Base-by-base conservation (phyloP, 2,113 vertebrate species). In the Carollia perspicillata region DNA sequence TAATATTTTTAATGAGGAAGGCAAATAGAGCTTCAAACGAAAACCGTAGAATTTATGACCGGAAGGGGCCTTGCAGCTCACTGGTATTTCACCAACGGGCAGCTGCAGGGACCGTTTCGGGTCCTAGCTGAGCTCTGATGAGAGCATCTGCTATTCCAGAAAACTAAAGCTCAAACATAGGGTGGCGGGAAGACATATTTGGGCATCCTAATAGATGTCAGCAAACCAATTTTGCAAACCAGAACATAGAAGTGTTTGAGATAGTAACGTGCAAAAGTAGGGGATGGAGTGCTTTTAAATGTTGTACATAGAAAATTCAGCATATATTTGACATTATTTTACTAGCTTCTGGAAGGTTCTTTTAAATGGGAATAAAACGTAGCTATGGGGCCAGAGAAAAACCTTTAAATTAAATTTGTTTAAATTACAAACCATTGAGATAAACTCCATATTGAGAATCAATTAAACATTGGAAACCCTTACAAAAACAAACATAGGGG, bases 1-100 rank as follows among this genome's bases (percentile, higher is more conserved):
- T 63, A 87, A 84, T 93, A 89, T 80, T 91, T 95, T 79, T 84
- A 92, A 89, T 89, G 90, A 68, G 35, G 65, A 91, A 28, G 40
- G 35, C 71, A 95, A 78, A 53, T 51, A 74, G 44, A 87, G 40
- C 51, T 87, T 87, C 22, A 17, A 77, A 60, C 55, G 74, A 91
- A 47, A 95, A 55, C n/a, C 37, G n/a, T 23, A 77, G 49, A 63
- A 37, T 86, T 72, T 63, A 63, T 72, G 49, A 66, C 30, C 51
- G 47, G 55, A 63, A 86, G 40, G 0, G 51, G 2, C 2, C 65
- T 84, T 47, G 12, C 20, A 3, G 58, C 55, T 26, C 44, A n/a
- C 66, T 75, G 42, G 14, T 78, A 66, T 92, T 87, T 93, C 55
- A 44, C 22, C 86, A 22, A 44, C 33, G 35, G 84, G 22, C 47